These are phyloP conservation scores for Pyrrhosoma nymphula DNA, from an alignment of 2,888 invertebrate species.

Conservation along the genomic window DNA sequence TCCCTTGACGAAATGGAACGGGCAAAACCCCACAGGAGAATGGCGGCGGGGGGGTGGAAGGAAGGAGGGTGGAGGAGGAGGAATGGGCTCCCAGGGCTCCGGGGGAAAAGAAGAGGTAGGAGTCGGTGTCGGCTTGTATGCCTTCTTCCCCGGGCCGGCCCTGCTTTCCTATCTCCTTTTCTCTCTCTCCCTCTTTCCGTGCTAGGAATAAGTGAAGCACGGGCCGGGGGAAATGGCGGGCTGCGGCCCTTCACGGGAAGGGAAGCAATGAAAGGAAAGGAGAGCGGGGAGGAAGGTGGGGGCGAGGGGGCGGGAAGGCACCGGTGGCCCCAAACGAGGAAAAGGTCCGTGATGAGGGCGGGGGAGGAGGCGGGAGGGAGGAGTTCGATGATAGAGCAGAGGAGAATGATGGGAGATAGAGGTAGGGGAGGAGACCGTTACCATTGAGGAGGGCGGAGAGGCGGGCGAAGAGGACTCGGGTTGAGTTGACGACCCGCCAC, in stretches of 20 bases:
- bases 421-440: neutral
- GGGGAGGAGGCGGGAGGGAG: neutral
- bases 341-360: neutral
- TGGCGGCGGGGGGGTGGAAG: neutral
- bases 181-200: conserved; percentile 25
- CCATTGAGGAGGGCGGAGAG: neutral
- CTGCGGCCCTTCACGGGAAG: conserved; percentile 4
- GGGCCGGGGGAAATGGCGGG: conserved; percentile 46
- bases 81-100: neutral
- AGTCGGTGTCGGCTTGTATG: neutral
- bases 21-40: conserved; percentile 29
- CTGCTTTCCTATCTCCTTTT: neutral
- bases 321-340: neutral
- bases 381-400: neutral
- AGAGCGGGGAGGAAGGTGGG: neutral
- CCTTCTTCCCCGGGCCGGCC: neutral
- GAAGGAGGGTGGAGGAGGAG: neutral
- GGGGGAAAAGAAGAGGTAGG: neutral
- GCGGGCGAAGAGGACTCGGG: neutral
- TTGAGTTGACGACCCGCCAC: neutral
- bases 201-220: conserved; percentile 53
- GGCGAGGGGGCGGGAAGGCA: neutral
- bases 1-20: conserved; percentile 60
- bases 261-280: conserved; percentile 47
- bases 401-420: neutral